Base-by-base conservation (phyloP, 1,140 invertebrate species). In the Atta colombica region DNA sequence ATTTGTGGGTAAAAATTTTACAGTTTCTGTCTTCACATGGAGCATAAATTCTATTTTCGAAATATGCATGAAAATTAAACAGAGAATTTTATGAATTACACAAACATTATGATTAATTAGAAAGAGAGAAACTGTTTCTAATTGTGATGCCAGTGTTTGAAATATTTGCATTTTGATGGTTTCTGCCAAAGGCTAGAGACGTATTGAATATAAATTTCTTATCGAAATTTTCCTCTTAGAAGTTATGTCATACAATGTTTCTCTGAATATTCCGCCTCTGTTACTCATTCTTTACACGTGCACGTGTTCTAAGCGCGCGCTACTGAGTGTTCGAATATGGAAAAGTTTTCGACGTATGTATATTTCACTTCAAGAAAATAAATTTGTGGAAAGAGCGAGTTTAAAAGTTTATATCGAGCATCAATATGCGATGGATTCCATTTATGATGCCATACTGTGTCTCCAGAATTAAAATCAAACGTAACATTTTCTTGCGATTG, bases 351-450 rank as follows among this genome's bases (percentile, higher is more conserved):
- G 35, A 39, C 53, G 21, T 72, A 65, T 45, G 21, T 60, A 31
- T 60, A 49, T 82, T 60, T 60, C 68, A 81, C 35, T 72, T 60
- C 14, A 5, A 31, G 78, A 72, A 49, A 82, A 82, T 82, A 60
- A 72, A 82, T 74, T 82, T 45, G 53, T 21, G 53, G 3, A 18
- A 6, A 45, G 51, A 39, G 53, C 80, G 35, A 21, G 66, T 72
- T 60, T 82, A 72, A 82, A 82, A 82, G 53, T 74, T 82, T 74
- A 82, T 31, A 82, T 82, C 68, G 31, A 60, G 39, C 68, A 82
- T 82, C 78, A 81, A 18, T 31, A 55, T 53, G 16, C 35, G 66
- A 81, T 72, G 49, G 78, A 81, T 71, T 58, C 78, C 35, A 8
- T 45, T 66, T 18, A n/a, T 58, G 78, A 82, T 49, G 25, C 35